Evolutionary conservation across 2,888 invertebrate genomes (phyloP).

Genomic region (Gnatocerus cornutus): DNA sequence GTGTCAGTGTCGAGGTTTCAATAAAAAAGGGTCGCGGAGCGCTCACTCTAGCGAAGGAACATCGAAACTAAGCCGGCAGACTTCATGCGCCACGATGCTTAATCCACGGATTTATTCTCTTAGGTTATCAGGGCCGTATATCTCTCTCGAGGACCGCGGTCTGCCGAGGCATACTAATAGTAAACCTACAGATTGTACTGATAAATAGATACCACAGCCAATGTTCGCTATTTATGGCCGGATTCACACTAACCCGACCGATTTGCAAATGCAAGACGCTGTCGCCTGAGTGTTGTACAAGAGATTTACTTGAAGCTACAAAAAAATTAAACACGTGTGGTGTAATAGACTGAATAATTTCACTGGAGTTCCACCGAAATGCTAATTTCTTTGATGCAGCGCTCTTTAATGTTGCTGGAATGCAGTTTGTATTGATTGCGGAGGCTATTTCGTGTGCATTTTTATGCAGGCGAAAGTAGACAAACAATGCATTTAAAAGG

Average conservation of each 20-base stretch:
- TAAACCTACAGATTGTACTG: constrained; percentile 71
- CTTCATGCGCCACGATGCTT: constrained; percentile 66
- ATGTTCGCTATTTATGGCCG: constrained; percentile 67
- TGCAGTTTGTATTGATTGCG: no score
- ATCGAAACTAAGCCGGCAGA: constrained; percentile 58
- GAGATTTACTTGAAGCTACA: not conserved
- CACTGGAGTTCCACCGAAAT: no score
- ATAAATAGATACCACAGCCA: constrained; percentile 71
- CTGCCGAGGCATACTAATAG: constrained; percentile 70
- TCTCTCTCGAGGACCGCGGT: constrained; percentile 68
- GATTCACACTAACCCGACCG: constrained; percentile 56
- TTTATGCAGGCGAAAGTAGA: no score
- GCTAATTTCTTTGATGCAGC: no score
- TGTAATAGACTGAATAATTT: no score
- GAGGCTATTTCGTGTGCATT: no score
- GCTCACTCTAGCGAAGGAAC: constrained; percentile 44
- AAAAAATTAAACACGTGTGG: no score
- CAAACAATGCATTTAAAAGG: no score
- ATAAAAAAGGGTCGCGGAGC: constrained; percentile 42
- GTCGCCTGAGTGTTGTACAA: constrained; percentile 19
- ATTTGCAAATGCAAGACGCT: constrained; percentile 43
- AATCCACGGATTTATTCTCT: constrained; percentile 71
- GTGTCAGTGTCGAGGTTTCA: constrained; percentile 46
- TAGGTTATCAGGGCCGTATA: constrained; percentile 71
- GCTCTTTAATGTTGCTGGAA: no score